These are phyloP conservation scores for Oedothorax gibbosus DNA, from an alignment of 1,140 invertebrate species.

Conservation along the genomic window DNA sequence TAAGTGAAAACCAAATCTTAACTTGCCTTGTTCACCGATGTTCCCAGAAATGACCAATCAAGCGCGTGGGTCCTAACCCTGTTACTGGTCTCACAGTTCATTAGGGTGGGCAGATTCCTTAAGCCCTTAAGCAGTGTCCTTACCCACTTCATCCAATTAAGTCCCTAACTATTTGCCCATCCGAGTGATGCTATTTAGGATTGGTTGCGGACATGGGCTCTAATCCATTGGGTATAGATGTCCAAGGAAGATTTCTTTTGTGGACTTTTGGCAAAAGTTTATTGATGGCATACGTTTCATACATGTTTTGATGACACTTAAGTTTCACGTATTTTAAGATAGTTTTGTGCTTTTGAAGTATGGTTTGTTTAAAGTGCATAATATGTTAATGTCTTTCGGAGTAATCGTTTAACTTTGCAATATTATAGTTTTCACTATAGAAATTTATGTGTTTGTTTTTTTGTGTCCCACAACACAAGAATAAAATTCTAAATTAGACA, in stretches of 20 bases:
- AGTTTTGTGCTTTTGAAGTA: too few species aligned
- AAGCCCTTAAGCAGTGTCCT: conserved; percentile 37
- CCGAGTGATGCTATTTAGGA: conserved; percentile 8
- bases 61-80: conserved; percentile 13
- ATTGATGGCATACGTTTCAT: too few species aligned
- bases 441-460: too few species aligned
- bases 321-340: too few species aligned
- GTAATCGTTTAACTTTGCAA: too few species aligned
- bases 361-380: too few species aligned
- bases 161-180: conserved; percentile 44
- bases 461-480: too few species aligned
- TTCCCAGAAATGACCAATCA: not conserved
- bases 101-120: conserved; percentile 10
- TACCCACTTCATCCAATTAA: conserved; percentile 44
- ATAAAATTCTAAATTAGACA: too few species aligned
- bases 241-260: not conserved
- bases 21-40: not conserved
- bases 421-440: too few species aligned
- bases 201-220: not conserved
- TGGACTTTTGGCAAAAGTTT: not conserved
- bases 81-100: conserved; percentile 47
- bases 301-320: too few species aligned
- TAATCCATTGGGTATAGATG: not conserved
- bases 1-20: not conserved
- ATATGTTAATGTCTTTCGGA: too few species aligned